Base-by-base conservation (phyloP, 2,113 vertebrate genomes). In the Saccopteryx bilineata region DNA sequence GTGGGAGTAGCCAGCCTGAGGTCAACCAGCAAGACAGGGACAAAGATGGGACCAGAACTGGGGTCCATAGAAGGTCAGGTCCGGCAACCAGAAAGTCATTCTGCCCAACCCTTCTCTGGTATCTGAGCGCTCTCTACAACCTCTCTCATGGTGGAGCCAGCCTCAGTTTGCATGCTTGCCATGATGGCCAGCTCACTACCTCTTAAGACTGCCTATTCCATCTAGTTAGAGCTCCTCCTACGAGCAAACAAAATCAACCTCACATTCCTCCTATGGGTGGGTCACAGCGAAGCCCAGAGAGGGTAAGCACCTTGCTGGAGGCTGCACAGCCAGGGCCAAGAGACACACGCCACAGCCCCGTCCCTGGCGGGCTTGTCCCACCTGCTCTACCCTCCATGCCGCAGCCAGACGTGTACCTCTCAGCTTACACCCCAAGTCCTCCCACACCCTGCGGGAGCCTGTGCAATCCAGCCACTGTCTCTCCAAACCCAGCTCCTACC, bases 381-480 rank as follows among this genome's bases (percentile, higher is more conserved):
- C 9, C 9, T 5, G 5, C 31, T n/a, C 76, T 46, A 0, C 28
- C 52, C 24, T 60, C 78, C 28, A 0, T 1, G 5, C n/a, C 39
- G 76, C 18, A 50, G 28, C 54, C 13, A 1, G 26, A 24, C 23
- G 50, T 31, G 6, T 6, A 4, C 33, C 39, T 2, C 24, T 91
- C 65, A 23, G 13, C 60, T 39, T 12, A 24, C 46, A 15, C 21
- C 66, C 31, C 0, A 68, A 56, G 46, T 26, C 74, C 52, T 9
- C 3, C 28, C 3, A 2, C 2, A n/a, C 46, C 69, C 14, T 21
- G 4, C 0, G 4, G 9, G 65, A 5, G 9, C 54, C 74, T 24
- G 66, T 21, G 15, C 50, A 39, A 21, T 33, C 33, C 12, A 5
- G 15, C 31, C 7, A 15, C 14, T 21, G 14, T 48, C 17, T 63